Evolutionary conservation across 2,797 vertebrate genomes (phyloP), one percentile per base, ranked within the genome.

Genomic region (Miichthys miiuy): DNA sequence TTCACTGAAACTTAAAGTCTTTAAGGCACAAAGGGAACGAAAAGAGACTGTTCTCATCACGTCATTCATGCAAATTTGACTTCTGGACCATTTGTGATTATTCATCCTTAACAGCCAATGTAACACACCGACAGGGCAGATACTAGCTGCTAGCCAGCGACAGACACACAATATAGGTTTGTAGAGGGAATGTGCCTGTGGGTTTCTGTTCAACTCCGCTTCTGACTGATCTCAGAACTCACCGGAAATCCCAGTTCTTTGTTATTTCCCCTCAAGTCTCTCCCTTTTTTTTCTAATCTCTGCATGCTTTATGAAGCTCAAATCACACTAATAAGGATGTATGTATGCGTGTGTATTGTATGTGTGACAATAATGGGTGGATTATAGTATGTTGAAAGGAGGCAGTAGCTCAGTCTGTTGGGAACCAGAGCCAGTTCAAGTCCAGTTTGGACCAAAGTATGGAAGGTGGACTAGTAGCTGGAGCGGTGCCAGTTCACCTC

Each of bases 1-100:
- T 75, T 46, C 65, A 47, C 64, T 44, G 34, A 34, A 47, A 48
- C n/a, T n/a, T 8, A 20, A 25, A 9, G 30, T 57, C 52, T 58
- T 21, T 38, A 51, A 51, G 65, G 34, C 34, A 38, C 34, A 38
- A 38, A 38, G 34, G 34, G 34, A 38, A 9, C 8, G 2, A 38
- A 41, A 34, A 50, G 18, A 1, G 0, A 38, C 2, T 21, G 3
- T 21, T 9, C 0, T 2, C 18, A 5, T 20, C 21, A n/a, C 2
- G 12, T 30, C 18, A 21, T 41, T 50, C 2, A 3, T 3, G 11
- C 17, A 14, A 30, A n/a, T 50, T 21, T 67, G 65, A 52, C 65
- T 25, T 14, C 30, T 38, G 27, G 47, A 34, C 10, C 1, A 1
- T 21, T 30, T 34, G 64, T 20, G 44, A 27, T 27, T 30, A n/a